Evolutionary conservation across 2,113 vertebrate species (phyloP), one percentile per base, ranked within the genome.

Genomic region (Arvicanthis niloticus): DNA sequence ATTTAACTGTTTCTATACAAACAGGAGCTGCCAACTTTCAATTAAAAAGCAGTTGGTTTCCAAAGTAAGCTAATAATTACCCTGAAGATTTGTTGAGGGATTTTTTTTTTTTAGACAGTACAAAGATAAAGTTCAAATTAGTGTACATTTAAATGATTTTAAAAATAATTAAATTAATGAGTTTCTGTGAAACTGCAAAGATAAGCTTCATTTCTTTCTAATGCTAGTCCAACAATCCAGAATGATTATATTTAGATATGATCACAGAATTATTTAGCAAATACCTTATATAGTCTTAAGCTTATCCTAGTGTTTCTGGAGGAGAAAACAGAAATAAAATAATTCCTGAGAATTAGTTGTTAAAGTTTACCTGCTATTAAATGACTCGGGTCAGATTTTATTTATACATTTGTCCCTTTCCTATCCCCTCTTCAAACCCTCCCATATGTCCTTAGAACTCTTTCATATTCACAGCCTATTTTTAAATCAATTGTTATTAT

Each of bases 11-110:
- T 92, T 95, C 80, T 93, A 13, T 88, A 70, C 70, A 94, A 91
- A 94, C 70, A 93, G 37, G 70, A 96, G 51, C 82, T 96, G 89
- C 89, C 88, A 95, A 89, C 16, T 97, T 95, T 97, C 92, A 97
- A 92, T 95, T 96, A 93, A 56, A 95, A 96, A 96, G 87, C 91
- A 96, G 70, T 73, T 95, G 78, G 51, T 91, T 95, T 96, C 56
- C 93, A 90, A 96, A 93, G 84, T 88, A 96, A 97, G 91, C 88
- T 92, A 91, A 95, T 31, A 97, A 92, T 96, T 97, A 96, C 45
- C 75, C 53, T 94, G 88, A n/a, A 95, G 78, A 97, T 88, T 81
- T 96, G 84, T 95, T 96, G 89, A 94, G 82, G 42, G 80, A 51
- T 91, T 67, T 94, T 48, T 91, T 48, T 91, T 77, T 88, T 91